phyloP scores from a whole-genome alignment of 2,797 vertebrate genomes.

The Lutjanus argentimaculatus region DNA sequence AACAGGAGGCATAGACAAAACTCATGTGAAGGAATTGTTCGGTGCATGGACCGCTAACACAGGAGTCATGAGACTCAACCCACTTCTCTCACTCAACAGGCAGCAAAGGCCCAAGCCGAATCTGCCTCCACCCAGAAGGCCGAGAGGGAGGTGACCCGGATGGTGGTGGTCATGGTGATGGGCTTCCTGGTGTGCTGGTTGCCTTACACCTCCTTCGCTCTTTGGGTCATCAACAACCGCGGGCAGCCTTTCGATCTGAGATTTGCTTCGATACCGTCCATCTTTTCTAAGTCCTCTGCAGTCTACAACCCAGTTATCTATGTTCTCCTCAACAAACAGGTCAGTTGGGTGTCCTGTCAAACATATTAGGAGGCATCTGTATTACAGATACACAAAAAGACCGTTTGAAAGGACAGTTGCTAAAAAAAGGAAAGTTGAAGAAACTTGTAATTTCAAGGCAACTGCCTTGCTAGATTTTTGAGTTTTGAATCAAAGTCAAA shows the following conservation, averaged over 20 bases:
- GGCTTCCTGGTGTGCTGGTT: slow-evolving; percentile 86
- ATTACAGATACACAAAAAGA: not conserved
- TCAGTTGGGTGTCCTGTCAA: slow-evolving; percentile 31
- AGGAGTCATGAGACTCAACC: not conserved
- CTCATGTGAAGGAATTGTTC: not conserved
- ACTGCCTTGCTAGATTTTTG: too few species aligned
- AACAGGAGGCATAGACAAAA: not conserved
- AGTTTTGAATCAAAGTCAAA: too few species aligned
- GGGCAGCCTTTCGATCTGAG: slow-evolving; percentile 80
- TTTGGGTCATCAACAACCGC: slow-evolving; percentile 82
- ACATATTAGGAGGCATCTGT: not conserved
- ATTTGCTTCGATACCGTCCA: slow-evolving; percentile 61
- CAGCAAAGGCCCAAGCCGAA: slow-evolving; percentile 85
- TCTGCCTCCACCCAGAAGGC: slow-evolving; percentile 87
- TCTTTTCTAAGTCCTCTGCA: slow-evolving; percentile 82
- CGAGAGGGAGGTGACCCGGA: slow-evolving; percentile 85
- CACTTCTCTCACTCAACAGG: slow-evolving; percentile 61
- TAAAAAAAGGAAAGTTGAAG: too few species aligned
- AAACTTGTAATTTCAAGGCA: too few species aligned
- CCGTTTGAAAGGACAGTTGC: too few species aligned
- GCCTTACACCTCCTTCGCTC: slow-evolving; percentile 80
- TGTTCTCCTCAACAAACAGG: slow-evolving; percentile 83
- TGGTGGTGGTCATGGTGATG: slow-evolving; percentile 86
- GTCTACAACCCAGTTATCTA: slow-evolving; percentile 86
- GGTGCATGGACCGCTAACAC: not conserved